phyloP scores from a whole-genome alignment of 2,113 vertebrate genomes.

The Caracal caracal region DNA sequence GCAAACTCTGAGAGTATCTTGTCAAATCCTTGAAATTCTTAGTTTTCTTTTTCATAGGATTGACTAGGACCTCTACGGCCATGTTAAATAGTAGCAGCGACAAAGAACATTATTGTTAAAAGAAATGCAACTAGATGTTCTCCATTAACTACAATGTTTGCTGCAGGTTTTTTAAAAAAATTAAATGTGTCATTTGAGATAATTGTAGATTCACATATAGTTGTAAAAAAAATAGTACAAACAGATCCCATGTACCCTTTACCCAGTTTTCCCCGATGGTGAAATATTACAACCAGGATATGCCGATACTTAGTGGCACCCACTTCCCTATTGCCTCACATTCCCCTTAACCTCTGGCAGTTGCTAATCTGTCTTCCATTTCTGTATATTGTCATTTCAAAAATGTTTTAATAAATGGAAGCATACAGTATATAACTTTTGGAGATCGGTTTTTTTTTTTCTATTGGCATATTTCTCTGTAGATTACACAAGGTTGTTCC shows the following conservation, averaged over 20 bases:
- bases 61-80: background rate
- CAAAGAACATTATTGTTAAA: background rate
- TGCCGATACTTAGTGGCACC: background rate
- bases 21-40: background rate
- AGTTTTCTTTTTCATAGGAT: background rate
- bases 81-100: background rate
- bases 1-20: background rate
- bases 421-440: background rate
- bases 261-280: background rate
- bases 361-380: background rate
- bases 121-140: background rate
- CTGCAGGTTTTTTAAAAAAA: background rate
- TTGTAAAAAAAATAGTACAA: background rate
- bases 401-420: background rate
- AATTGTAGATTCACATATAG: background rate
- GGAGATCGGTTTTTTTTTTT: background rate
- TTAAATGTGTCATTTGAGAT: background rate
- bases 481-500: background rate
- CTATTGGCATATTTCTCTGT: background rate
- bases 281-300: background rate
- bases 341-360: background rate
- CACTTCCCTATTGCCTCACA: background rate
- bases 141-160: background rate
- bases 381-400: background rate
- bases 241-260: background rate